Evolutionary conservation across 2,113 vertebrate genomes (phyloP).

Genomic region (Ophiodon elongatus): DNA sequence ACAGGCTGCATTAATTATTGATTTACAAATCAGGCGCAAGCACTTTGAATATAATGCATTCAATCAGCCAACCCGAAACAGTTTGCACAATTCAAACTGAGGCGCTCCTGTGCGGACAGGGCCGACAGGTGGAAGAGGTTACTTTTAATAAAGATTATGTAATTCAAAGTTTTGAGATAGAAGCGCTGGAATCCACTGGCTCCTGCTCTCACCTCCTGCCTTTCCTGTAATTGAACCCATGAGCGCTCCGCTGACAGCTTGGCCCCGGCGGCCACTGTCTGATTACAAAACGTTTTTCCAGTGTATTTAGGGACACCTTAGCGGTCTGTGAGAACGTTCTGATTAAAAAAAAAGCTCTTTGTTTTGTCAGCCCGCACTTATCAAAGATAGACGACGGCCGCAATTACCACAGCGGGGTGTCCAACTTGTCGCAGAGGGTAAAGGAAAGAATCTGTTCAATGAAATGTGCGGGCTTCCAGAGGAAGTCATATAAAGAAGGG

Average conservation of each 20-base stretch:
- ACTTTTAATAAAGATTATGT: conserved; percentile 67
- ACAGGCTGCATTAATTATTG: not conserved
- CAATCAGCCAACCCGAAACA: not conserved
- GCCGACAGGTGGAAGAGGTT: conserved; percentile 56
- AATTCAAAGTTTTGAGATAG: conserved; percentile 57
- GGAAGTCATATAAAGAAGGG: conserved; percentile 37
- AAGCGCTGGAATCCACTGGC: conserved; percentile 61
- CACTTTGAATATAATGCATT: not conserved
- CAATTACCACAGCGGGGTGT: conserved; percentile 42
- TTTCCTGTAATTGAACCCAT: conserved; percentile 75
- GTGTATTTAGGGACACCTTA: conserved; percentile 47
- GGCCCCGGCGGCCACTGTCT: conserved; percentile 51
- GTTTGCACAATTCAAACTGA: conserved; percentile 3
- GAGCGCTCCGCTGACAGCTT: conserved; percentile 62
- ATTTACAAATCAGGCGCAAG: not conserved
- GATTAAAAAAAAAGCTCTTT: conserved; percentile 21
- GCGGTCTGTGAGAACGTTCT: conserved; percentile 46
- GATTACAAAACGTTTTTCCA: conserved; percentile 62
- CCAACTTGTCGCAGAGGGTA: not conserved
- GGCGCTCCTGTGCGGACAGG: not conserved
- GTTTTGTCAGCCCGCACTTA: conserved; percentile 44
- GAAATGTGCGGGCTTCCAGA: conserved; percentile 34
- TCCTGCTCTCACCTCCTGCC: conserved; percentile 43
- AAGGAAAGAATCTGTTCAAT: conserved; percentile 35
- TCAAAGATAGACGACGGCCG: conserved; percentile 25